Conservation (phyloP, 2,888 invertebrate genomes). For the Eurytoma californica region DNA sequence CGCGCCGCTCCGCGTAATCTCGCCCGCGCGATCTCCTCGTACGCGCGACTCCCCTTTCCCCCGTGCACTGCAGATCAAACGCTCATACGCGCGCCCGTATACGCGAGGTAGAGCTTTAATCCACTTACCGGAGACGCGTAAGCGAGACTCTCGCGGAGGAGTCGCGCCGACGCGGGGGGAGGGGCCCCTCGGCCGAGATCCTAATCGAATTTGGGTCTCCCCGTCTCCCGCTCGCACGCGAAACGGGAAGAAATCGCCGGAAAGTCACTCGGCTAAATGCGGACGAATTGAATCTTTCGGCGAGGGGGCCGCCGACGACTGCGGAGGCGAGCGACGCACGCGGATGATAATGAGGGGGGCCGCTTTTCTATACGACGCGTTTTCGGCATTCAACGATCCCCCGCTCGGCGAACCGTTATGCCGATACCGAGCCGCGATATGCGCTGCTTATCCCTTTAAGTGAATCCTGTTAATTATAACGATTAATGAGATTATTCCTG, state of each 20-base stretch:
- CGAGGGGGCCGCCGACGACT: not conserved
- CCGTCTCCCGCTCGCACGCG: conserved; percentile 35
- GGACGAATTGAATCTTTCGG: conserved; percentile 44
- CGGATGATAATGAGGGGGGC: conserved; percentile 47
- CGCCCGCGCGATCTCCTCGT: conserved; percentile 20
- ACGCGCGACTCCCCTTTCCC: not conserved
- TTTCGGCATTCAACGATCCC: conserved; percentile 22
- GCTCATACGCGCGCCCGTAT: conserved; percentile 1
- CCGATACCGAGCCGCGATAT: conserved; percentile 6
- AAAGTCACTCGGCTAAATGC: conserved; percentile 50
- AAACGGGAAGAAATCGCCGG: conserved; percentile 46
- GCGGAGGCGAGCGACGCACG: not conserved
- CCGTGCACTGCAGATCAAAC: conserved; percentile 48
- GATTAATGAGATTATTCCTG: conserved; percentile 27
- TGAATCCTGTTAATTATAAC: conserved; percentile 24
- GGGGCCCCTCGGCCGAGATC: conserved; percentile 29
- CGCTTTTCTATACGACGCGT: conserved; percentile 17
- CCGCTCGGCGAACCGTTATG: not conserved
- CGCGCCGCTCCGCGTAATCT: conserved; percentile 27
- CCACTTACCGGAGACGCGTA: conserved; percentile 49
- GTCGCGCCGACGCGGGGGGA: not conserved
- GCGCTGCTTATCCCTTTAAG: conserved; percentile 27
- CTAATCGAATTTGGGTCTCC: conserved; percentile 51
- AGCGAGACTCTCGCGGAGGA: conserved; percentile 34
- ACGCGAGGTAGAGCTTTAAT: conserved; percentile 45